Evolutionary conservation across 1,140 invertebrate genomes (phyloP).

Genomic region (Callitettix versicolor): DNA sequence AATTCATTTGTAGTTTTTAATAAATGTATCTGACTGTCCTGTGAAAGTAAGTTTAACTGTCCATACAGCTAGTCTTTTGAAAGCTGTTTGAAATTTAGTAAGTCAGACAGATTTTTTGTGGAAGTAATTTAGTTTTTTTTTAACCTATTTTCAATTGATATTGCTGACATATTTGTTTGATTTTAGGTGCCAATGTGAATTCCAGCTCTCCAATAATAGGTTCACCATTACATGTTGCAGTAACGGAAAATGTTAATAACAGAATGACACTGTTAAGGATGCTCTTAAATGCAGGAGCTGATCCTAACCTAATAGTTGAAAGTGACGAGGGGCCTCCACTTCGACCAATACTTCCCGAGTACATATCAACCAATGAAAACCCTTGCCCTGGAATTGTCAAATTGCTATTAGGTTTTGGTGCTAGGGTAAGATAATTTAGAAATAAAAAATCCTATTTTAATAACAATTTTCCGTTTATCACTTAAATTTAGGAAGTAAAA

Average conservation of each 20-base stretch:
- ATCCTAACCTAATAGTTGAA: constrained; percentile 67
- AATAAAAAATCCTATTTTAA: background rate
- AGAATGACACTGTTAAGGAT: constrained; percentile 46
- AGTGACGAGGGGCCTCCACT: constrained; percentile 57
- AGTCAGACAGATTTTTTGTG: too few relatives aligned
- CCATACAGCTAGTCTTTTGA: too few relatives aligned
- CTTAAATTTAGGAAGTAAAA: too few relatives aligned
- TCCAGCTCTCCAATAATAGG: constrained; percentile 73
- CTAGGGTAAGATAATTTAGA: constrained; percentile 42
- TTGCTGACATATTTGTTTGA: too few relatives aligned
- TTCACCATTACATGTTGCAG: constrained; percentile 74
- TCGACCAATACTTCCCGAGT: constrained; percentile 69
- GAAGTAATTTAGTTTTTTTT: too few relatives aligned
- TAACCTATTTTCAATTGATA: too few relatives aligned
- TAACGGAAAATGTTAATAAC: constrained; percentile 69
- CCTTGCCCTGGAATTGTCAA: constrained; percentile 55
- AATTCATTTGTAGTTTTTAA: too few relatives aligned
- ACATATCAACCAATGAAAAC: constrained; percentile 62
- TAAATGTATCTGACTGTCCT: too few relatives aligned
- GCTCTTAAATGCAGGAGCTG: constrained; percentile 60
- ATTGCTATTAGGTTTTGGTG: constrained; percentile 67
- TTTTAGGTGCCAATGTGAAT: constrained; percentile 65
- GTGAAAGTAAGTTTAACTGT: too few relatives aligned
- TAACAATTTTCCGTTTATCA: too few relatives aligned
- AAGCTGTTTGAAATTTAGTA: too few relatives aligned